Evolutionary conservation across 2,888 invertebrate species (phyloP), one percentile per base, ranked within the genome.

Genomic region (Oscheius onirici): DNA sequence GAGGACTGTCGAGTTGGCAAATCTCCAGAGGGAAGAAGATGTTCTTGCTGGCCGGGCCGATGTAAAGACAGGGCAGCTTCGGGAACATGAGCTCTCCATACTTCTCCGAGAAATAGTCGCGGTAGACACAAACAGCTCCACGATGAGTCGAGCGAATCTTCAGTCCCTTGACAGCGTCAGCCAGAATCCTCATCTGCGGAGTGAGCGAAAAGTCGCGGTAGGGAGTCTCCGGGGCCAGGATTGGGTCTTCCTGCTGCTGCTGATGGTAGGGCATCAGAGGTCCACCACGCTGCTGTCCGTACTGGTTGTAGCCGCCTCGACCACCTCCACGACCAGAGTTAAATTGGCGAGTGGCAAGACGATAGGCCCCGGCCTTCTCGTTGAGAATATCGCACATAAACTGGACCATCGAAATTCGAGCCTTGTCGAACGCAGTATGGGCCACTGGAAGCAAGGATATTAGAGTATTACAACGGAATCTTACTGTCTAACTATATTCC

Each of bases 1-100:
- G 83, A n/a, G 83, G 84, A 1, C 74, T 66, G 54, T 83, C 84
- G 66, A 85, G 67, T 40, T 76, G 63, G 71, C 83, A 78, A 51
- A 84, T 82, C 68, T 85, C 85, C 71, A 84, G 73, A 6, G 85
- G 85, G 69, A 84, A 76, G 75, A 79, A 83, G 77, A 84, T 84
- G 69, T 81, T 78, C 52, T 84, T 78, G 63, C 77, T 76, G 24
- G 79, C 79, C 20, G 84, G 83, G 6, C 85, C 85, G 43, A 85
- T 84, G 75, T 85, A 84, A 49, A 85, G 83, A 52, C 84, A 84
- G 20, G 85, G 85, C 52, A 85, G 77, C 63, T 76, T 77, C 20
- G 84, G 84, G 67, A 72, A 84, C 63, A 71, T 69, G 46, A 85
- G 80, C 51, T 60, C 69, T 26, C 75, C 74, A 68, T 85, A 85